These are phyloP conservation scores for Danio tinwini DNA, from an alignment of 2,797 vertebrate species.

Conservation along the genomic window DNA sequence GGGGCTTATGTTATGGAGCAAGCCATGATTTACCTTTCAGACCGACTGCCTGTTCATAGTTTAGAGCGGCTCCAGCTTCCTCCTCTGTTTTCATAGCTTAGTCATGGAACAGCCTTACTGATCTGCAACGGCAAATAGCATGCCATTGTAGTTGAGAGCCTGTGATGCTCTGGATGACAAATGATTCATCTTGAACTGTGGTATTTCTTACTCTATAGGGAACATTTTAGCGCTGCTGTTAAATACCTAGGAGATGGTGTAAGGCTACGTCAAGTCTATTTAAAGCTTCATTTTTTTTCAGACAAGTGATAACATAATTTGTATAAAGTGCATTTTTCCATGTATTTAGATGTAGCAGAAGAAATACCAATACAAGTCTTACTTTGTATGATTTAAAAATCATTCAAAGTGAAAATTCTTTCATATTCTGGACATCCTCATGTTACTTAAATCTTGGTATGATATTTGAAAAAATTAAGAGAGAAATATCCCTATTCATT, in stretches of 20 bases:
- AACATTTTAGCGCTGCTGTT: not conserved
- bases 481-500: no score
- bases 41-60: slow-evolving; percentile 57
- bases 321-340: not conserved
- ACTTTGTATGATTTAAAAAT: not conserved
- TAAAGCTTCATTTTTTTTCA: not conserved
- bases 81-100: slow-evolving; percentile 51
- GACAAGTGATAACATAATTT: not conserved
- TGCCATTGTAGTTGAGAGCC: not conserved
- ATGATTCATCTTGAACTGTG: slow-evolving; percentile 2
- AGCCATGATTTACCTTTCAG: slow-evolving; percentile 67
- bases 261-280: not conserved
- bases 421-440: not conserved
- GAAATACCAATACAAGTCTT: no score
- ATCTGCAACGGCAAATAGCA: slow-evolving; percentile 25
- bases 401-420: not conserved
- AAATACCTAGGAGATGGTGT: not conserved
- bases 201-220: slow-evolving; percentile 9
- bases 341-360: no score
- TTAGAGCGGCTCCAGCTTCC: slow-evolving; percentile 57
- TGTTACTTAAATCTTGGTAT: not conserved
- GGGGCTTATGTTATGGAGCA: slow-evolving; percentile 68
- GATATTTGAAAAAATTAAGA: not conserved
- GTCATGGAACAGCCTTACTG: slow-evolving; percentile 15
- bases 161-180: slow-evolving; percentile 22